Evolutionary conservation across 2,888 invertebrate species (phyloP).

Genomic region (Stenchaetothrips biformis): DNA sequence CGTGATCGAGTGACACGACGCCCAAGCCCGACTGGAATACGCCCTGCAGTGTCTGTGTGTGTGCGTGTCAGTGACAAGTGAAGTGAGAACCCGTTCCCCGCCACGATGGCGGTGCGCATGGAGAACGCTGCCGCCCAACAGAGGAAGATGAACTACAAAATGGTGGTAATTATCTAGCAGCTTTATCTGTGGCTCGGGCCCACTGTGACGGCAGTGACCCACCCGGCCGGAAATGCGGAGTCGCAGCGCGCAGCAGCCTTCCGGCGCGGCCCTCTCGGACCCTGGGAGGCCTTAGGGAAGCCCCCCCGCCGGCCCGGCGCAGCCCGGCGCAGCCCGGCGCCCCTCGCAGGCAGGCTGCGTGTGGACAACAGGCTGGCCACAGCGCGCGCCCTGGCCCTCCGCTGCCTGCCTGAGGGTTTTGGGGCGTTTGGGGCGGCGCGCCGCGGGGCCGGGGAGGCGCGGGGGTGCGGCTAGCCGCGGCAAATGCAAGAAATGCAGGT

Average conservation of each 20-base stretch:
- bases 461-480: background rate
- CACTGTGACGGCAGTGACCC: no score
- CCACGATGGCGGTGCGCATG: background rate
- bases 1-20: no score
- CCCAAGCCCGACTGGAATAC: no score
- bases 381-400: background rate
- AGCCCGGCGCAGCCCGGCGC: background rate
- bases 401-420: no score
- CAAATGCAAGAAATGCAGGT: background rate
- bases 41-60: background rate
- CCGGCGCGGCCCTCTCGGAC: no score
- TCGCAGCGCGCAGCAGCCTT: no score
- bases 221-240: no score
- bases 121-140: conserved; percentile 3
- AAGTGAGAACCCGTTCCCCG: background rate
- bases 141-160: conserved; percentile 16
- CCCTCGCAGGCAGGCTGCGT: background rate
- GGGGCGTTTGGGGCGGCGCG: background rate
- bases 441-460: background rate
- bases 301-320: background rate
- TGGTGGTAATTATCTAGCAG: conserved; percentile 18
- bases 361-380: background rate
- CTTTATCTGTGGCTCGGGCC: background rate
- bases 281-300: no score
- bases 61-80: background rate